Percentiles rank a stretch among this genome's conserved stretches.
Evolutionary conservation across 2,888 invertebrate genomes (phyloP).

Genomic region (Metopia argyrocephala): DNA sequence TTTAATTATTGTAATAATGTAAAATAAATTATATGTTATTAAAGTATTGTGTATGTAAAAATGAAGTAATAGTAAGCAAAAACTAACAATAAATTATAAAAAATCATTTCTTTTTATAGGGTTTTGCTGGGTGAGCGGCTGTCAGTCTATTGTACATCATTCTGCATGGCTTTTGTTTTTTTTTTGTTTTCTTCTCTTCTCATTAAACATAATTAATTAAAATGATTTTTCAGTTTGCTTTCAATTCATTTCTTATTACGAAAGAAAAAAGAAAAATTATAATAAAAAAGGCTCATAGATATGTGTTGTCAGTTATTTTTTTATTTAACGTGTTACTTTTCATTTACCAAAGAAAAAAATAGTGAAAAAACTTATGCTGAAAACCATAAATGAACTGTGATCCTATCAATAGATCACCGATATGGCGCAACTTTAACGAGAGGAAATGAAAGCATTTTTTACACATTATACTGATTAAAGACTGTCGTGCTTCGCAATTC

Average conservation of each 20-base stretch:
- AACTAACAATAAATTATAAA: constrained; percentile 8
- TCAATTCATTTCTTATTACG: constrained; percentile 1
- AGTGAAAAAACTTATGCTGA: background rate
- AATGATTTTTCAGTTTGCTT: constrained; percentile 35
- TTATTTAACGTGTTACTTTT: background rate
- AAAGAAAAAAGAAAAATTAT: background rate
- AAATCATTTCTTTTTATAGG: background rate
- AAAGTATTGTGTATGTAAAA: background rate
- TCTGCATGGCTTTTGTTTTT: background rate
- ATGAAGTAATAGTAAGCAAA: constrained; percentile 8
- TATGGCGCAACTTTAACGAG: background rate
- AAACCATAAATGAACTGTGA: constrained; percentile 11
- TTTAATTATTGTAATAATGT: constrained; percentile 8
- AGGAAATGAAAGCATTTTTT: constrained; percentile 52
- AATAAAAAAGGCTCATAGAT: constrained; percentile 12
- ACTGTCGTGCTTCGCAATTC: too few species aligned
- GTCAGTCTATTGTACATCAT: background rate
- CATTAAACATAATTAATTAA: constrained; percentile 32
- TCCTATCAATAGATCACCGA: background rate
- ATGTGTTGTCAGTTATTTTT: background rate
- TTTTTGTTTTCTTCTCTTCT: background rate
- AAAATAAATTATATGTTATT: background rate
- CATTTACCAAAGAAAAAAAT: background rate
- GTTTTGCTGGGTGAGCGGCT: background rate
- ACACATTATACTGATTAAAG: too few species aligned